phyloP scores from a whole-genome alignment of 2,797 vertebrate species.

The Lophius americanus region DNA sequence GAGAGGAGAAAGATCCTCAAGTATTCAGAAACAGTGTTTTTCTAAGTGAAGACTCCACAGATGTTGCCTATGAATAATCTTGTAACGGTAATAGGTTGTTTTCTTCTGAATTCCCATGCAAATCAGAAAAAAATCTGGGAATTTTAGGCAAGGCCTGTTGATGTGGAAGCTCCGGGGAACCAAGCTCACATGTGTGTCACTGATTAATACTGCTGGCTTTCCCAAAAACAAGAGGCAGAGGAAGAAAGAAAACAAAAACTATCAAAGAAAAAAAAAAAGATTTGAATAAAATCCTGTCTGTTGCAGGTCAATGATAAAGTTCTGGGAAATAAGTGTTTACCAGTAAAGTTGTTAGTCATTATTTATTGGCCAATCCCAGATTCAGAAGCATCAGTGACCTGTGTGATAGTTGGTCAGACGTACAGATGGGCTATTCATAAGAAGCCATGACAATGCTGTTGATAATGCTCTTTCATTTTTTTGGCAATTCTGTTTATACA shows the following conservation, averaged over 20 bases:
- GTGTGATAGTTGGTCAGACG: constrained; percentile 21
- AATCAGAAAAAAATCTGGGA: constrained; percentile 69
- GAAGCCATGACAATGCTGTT: constrained; percentile 10
- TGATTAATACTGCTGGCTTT: constrained; percentile 74
- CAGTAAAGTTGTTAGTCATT: constrained; percentile 16
- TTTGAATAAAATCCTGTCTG: constrained; percentile 65
- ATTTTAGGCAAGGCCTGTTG: constrained; percentile 62
- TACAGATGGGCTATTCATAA: neutral
- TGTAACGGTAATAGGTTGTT: constrained; percentile 48
- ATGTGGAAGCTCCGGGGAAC: constrained; percentile 63
- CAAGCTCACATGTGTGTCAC: constrained; percentile 59
- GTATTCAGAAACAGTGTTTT: constrained; percentile 7
- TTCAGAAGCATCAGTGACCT: constrained; percentile 25
- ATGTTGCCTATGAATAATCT: constrained; percentile 28
- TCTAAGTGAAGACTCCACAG: constrained; percentile 22
- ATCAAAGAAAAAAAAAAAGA: constrained; percentile 76
- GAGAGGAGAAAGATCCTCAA: constrained; percentile 28
- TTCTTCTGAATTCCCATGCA: constrained; percentile 47
- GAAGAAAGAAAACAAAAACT: constrained; percentile 69
- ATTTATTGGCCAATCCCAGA: constrained; percentile 39
- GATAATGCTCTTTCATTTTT: constrained; percentile 16
- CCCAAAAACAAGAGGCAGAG: constrained; percentile 65
- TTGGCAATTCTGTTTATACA: constrained; percentile 20
- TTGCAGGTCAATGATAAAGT: constrained; percentile 43
- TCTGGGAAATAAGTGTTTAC: constrained; percentile 59